A percentile compares a stretch with the other conserved stretches of the same genome.
phyloP scores from a whole-genome alignment of 2,888 invertebrate genomes.

The Chymomyza procnemis region DNA sequence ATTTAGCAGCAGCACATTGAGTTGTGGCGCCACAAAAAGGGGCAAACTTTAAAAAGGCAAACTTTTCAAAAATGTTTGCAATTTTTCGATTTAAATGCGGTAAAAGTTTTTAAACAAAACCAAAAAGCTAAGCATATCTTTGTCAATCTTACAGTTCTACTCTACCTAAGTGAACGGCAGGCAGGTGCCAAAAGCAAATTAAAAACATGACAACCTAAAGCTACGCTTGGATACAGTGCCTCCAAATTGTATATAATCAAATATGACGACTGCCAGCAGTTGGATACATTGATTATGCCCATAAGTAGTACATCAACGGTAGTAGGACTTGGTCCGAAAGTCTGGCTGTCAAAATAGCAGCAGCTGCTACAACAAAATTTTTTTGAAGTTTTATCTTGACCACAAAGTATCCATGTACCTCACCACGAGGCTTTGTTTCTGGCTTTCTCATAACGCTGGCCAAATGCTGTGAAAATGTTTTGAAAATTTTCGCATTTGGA shows the following conservation, averaged over 20 bases:
- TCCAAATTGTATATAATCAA: constrained; percentile 17
- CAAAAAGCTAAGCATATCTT: not conserved
- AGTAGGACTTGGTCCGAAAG: not conserved
- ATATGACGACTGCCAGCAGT: not conserved
- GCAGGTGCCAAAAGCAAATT: not conserved
- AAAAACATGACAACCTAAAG: constrained; percentile 1
- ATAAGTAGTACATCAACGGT: not conserved
- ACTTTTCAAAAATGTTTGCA: constrained; percentile 37
- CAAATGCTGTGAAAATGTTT: constrained; percentile 47
- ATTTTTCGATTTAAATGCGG: constrained; percentile 30
- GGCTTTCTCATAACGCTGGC: not conserved
- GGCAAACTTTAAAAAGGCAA: constrained; percentile 13
- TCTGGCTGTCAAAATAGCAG: not conserved
- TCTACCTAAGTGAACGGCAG: not conserved
- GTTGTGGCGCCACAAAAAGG: constrained; percentile 1
- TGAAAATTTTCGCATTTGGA: constrained; percentile 40
- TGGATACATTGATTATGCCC: not conserved
- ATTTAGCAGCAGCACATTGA: constrained; percentile 23
- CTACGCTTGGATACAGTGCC: constrained; percentile 27
- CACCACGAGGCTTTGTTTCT: not conserved
- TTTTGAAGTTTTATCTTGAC: not conserved
- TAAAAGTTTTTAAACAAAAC: constrained; percentile 32
- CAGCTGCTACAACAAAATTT: not conserved
- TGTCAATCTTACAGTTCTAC: not conserved
- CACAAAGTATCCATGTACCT: not conserved